phyloP scores from a whole-genome alignment of 2,888 invertebrate species.

The Drosophila kanekoi region DNA sequence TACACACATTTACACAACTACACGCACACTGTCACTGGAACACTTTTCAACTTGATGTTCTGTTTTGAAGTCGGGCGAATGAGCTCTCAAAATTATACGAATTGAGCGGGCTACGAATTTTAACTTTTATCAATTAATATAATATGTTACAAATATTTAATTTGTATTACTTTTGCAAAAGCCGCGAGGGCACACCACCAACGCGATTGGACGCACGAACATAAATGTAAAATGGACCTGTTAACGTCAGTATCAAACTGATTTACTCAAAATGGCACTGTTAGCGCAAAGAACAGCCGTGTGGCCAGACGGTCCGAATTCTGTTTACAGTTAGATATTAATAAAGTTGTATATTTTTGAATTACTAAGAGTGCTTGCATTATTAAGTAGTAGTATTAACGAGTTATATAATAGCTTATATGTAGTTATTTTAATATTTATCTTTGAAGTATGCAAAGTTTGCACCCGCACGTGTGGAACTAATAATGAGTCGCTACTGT shows the following conservation, averaged over 20 bases:
- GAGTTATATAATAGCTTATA: too few relatives aligned
- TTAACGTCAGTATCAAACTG: constrained; percentile 14
- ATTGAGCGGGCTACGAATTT: constrained; percentile 10
- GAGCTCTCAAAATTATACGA: constrained; percentile 14
- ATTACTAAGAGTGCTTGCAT: neutral
- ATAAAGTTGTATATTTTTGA: neutral
- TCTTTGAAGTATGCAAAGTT: neutral
- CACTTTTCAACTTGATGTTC: constrained; percentile 12
- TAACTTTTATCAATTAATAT: constrained; percentile 5
- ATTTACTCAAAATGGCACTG: constrained; percentile 54
- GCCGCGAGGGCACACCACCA: constrained; percentile 44
- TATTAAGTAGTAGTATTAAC: too few relatives aligned
- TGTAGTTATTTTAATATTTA: neutral
- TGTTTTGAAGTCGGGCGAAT: neutral
- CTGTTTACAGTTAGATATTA: constrained; percentile 8
- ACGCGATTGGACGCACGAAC: constrained; percentile 48
- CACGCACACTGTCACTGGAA: constrained; percentile 32
- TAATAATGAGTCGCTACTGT: neutral
- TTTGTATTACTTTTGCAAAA: constrained; percentile 18
- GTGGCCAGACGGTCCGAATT: constrained; percentile 39
- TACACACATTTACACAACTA: constrained; percentile 42
- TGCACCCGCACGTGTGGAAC: too few relatives aligned
- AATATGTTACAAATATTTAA: constrained; percentile 6
- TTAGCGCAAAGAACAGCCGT: constrained; percentile 2
- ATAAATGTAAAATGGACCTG: constrained; percentile 36